A percentile compares a stretch with the other conserved stretches of the same genome.
Evolutionary conservation across 35 echinoderm and acorn worm genomes (phyloP).

Genomic region (Chiridota heheva): DNA sequence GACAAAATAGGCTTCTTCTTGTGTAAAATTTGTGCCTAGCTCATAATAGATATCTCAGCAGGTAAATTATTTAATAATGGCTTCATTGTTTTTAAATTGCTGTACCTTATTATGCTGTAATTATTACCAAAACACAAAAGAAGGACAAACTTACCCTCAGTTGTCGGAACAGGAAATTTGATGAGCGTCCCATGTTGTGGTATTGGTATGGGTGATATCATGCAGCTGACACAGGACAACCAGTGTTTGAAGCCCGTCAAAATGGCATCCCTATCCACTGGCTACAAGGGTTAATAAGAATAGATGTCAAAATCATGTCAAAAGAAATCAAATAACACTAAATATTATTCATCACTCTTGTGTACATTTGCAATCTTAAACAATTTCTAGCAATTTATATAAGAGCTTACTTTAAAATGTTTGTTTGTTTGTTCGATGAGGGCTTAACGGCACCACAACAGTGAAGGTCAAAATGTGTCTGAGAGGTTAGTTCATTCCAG

Average conservation of each 20-base stretch:
- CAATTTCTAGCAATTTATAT: too few relatives aligned
- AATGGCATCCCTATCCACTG: slow-evolving; percentile 38
- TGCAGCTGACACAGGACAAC: slow-evolving; percentile 87
- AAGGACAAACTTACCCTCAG: slow-evolving; percentile 58
- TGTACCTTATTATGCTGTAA: background rate
- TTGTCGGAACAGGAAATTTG: slow-evolving; percentile 73
- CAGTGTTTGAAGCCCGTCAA: slow-evolving; percentile 80
- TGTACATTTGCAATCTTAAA: too few relatives aligned
- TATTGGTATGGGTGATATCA: slow-evolving; percentile 93
- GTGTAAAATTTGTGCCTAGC: too few relatives aligned
- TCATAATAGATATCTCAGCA: too few relatives aligned
- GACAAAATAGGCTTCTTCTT: too few relatives aligned
- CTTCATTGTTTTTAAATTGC: background rate
- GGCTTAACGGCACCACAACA: too few relatives aligned
- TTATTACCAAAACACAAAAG: background rate
- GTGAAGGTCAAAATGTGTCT: too few relatives aligned
- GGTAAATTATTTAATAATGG: background rate
- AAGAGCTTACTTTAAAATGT: too few relatives aligned
- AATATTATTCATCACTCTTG: background rate
- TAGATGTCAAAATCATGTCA: background rate
- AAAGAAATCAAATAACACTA: background rate
- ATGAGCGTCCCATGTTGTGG: slow-evolving; percentile 63
- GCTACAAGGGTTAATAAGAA: slow-evolving; percentile 17
- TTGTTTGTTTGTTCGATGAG: too few relatives aligned
- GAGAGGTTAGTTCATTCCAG: too few relatives aligned